Evolutionary conservation across 2,888 invertebrate genomes (phyloP).

Genomic region (Microdon myrmicae): DNA sequence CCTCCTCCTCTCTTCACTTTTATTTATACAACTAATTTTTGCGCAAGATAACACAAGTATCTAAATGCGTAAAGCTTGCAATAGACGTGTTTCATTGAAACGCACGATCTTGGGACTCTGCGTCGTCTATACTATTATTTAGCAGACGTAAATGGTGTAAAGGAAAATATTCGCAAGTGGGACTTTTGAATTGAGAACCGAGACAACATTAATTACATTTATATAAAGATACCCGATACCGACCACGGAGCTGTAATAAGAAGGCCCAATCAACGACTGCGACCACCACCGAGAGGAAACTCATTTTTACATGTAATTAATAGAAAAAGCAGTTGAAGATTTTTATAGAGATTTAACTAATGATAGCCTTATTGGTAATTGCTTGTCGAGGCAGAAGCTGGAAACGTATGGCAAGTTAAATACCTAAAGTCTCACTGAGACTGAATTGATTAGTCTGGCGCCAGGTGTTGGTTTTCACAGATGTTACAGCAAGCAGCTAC

Average conservation of each 20-base stretch:
- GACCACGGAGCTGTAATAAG: no score
- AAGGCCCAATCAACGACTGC: no score
- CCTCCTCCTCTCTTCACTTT: no score
- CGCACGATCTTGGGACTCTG: slow-evolving; percentile 1
- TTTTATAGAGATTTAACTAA: no score
- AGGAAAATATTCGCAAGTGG: not conserved
- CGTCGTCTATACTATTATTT: slow-evolving; percentile 13
- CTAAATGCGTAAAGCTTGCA: slow-evolving; percentile 14
- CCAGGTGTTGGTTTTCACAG: slow-evolving; percentile 41
- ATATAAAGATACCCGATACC: slow-evolving; percentile 7
- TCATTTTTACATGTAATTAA: no score
- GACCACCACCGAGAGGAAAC: no score
- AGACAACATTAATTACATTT: slow-evolving; percentile 31
- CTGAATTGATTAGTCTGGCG: slow-evolving; percentile 41
- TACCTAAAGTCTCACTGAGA: no score
- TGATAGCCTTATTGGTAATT: no score
- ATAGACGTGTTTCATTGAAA: slow-evolving; percentile 14
- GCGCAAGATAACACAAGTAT: slow-evolving; percentile 29
- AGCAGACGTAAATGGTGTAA: slow-evolving; percentile 7
- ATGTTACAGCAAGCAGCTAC: no score
- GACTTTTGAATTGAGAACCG: slow-evolving; percentile 18
- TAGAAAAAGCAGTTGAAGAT: no score
- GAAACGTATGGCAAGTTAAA: no score
- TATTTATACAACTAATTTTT: slow-evolving; percentile 35
- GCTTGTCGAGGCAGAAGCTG: no score